Conservation (phyloP, 2,888 invertebrate species). For the Troglohyphantes excavatus region DNA sequence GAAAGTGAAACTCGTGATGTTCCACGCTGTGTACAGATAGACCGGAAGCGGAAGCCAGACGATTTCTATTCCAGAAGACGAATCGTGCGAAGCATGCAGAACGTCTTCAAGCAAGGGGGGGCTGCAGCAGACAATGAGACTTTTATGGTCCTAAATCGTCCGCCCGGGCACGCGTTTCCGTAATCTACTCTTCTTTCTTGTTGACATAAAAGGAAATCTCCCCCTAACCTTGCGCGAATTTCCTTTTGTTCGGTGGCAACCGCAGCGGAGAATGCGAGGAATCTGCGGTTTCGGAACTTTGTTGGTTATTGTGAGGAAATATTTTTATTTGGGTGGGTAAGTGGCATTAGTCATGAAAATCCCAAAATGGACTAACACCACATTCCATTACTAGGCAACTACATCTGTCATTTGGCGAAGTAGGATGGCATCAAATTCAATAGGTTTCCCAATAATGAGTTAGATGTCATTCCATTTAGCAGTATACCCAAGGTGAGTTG, state of each 20-base stretch:
- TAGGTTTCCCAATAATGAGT: too few species aligned
- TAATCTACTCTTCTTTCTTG: slow-evolving; percentile 34
- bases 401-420: too few species aligned
- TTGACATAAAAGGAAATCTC: slow-evolving; percentile 11
- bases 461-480: too few species aligned
- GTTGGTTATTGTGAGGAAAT: slow-evolving; percentile 17
- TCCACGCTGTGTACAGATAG: background rate
- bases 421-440: too few species aligned
- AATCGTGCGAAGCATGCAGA: slow-evolving; percentile 53
- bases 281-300: slow-evolving; percentile 31
- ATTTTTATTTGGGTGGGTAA: too few species aligned
- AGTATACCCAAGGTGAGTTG: too few species aligned
- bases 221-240: background rate
- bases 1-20: background rate
- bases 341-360: too few species aligned
- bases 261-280: slow-evolving; percentile 10
- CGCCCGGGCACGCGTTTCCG: slow-evolving; percentile 20
- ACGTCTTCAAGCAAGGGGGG: background rate
- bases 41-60: slow-evolving; percentile 30
- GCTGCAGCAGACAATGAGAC: slow-evolving; percentile 39
- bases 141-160: slow-evolving; percentile 48
- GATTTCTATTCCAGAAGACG: background rate
- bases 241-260: slow-evolving; percentile 2
- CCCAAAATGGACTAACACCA: too few species aligned
- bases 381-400: too few species aligned